Percentiles rank a stretch among this genome's conserved stretches.
phyloP scores from a whole-genome alignment of 2,113 vertebrate species.

The Mus pahari region DNA sequence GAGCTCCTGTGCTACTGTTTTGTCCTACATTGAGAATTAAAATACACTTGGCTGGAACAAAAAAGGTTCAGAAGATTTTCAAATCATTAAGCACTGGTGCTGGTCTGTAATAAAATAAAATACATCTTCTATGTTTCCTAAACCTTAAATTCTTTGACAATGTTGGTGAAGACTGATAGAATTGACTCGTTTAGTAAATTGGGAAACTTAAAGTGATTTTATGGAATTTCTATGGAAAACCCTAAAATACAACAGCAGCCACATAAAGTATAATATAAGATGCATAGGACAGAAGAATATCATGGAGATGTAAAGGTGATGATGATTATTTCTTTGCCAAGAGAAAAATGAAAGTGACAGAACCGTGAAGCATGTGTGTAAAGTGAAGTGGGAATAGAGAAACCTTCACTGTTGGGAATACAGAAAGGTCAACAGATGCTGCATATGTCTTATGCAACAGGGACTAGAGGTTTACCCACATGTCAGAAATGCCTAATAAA shows the following conservation, averaged over 20 bases:
- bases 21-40: neutral
- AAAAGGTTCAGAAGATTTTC: neutral
- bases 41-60: neutral
- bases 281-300: neutral
- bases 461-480: neutral
- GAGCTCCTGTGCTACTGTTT: neutral
- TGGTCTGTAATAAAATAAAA: neutral
- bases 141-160: neutral
- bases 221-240: constrained; percentile 4
- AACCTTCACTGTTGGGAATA: neutral
- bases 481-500: neutral
- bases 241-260: neutral
- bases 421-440: too few species aligned
- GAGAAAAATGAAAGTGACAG: neutral
- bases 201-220: neutral
- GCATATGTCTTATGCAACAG: neutral
- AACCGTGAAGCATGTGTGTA: neutral
- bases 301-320: neutral
- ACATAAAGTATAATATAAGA: neutral
- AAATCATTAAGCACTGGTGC: neutral
- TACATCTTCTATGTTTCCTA: neutral
- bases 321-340: neutral
- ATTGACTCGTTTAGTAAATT: neutral
- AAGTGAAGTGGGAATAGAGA: neutral
- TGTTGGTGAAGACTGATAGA: neutral